These are phyloP conservation scores for Rostratula benghalensis DNA, from an alignment of 2,113 vertebrate genomes.

Conservation along the genomic window DNA sequence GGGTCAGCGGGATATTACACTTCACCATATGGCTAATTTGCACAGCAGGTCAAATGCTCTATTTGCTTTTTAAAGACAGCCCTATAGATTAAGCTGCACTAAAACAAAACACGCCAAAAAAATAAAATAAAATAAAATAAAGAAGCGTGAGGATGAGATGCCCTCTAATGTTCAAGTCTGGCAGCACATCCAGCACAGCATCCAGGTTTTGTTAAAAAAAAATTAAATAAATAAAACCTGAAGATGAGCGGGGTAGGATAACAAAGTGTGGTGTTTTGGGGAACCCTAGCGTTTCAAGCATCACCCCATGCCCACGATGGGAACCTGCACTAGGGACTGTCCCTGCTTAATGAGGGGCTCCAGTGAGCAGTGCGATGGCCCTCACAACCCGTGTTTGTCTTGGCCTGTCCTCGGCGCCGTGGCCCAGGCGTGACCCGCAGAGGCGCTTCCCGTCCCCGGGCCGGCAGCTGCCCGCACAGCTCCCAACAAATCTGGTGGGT, in stretches of 20 bases:
- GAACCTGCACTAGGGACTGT: neutral
- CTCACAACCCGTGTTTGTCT: conserved; percentile 11
- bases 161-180: conserved; percentile 63
- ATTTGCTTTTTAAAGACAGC: conserved; percentile 63
- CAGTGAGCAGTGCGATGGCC: neutral
- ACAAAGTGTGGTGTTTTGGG: fast-evolving
- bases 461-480: neutral
- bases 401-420: conserved; percentile 7
- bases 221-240: fast-evolving
- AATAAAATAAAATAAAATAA: too few relatives aligned
- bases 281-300: fast-evolving
- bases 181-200: neutral
- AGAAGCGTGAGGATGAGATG: conserved; percentile 58
- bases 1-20: conserved; percentile 77
- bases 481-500: neutral
- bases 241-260: fast-evolving
- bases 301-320: neutral
- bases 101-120: neutral
- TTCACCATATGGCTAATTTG: conserved; percentile 76
- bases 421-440: conserved; percentile 28
- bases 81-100: conserved; percentile 46
- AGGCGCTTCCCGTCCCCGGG: conserved; percentile 25
- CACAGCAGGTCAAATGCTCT: conserved; percentile 65
- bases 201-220: neutral
- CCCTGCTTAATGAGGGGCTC: neutral